phyloP scores from a whole-genome alignment of 2,797 vertebrate species.

The Monodelphis domestica region DNA sequence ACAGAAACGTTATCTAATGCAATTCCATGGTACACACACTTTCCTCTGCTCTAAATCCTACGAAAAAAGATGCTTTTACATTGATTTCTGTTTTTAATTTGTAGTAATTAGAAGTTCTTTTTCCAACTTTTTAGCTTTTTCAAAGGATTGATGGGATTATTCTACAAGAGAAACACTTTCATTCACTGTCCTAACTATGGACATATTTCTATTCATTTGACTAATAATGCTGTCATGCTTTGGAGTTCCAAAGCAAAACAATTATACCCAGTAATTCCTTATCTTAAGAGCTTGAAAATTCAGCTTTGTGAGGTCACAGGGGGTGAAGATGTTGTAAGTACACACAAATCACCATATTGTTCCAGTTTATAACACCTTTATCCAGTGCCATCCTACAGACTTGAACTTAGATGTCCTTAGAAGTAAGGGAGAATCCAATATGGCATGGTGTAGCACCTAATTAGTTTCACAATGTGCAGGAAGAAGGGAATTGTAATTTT shows the following conservation, averaged over 20 bases:
- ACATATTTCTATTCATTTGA: neutral
- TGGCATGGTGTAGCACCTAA: neutral
- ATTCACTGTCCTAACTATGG: neutral
- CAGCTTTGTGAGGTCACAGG: neutral
- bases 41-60: constrained; percentile 5
- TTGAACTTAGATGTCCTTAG: neutral
- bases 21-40: neutral
- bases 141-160: constrained; percentile 15
- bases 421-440: neutral
- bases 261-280: neutral
- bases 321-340: neutral
- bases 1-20: neutral
- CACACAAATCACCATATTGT: neutral
- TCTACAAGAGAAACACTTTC: constrained; percentile 13
- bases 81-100: constrained; percentile 36
- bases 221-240: neutral
- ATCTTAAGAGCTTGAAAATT: neutral
- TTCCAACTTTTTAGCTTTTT: constrained; percentile 33
- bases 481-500: neutral
- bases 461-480: neutral
- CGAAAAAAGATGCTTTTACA: constrained; percentile 9
- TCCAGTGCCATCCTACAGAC: neutral
- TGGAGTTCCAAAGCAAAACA: neutral
- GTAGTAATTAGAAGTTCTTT: neutral
- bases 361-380: neutral